A percentile compares a stretch with the other conserved stretches of the same genome.
Conservation (phyloP, 2,113 vertebrate genomes). For the Rhinolophus ferrumequinum region DNA sequence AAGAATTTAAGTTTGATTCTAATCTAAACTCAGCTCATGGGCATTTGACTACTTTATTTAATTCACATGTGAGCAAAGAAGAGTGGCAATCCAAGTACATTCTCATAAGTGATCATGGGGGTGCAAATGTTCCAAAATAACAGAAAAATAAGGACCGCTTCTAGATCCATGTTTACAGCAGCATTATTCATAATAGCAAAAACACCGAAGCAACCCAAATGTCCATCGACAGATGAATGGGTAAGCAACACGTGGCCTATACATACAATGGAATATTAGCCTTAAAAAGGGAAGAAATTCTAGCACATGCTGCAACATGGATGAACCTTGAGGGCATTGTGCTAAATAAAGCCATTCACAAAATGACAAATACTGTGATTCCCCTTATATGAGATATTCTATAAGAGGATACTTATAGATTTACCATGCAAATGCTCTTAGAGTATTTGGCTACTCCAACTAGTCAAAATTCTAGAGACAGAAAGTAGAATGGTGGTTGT, state of each 20-base stretch:
- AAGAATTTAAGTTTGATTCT: constrained; percentile 12
- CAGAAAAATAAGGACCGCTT: neutral
- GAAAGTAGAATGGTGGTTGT: neutral
- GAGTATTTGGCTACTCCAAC: neutral
- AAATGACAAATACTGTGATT: neutral
- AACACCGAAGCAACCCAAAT: neutral
- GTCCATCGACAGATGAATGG: too few species aligned
- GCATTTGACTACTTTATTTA: constrained; percentile 11
- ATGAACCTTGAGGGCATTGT: neutral
- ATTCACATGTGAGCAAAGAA: neutral
- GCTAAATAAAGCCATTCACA: neutral
- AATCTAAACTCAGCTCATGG: neutral
- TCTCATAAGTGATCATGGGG: neutral
- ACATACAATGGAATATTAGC: neutral
- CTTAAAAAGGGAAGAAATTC: neutral
- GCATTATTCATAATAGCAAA: neutral
- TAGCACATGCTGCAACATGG: neutral
- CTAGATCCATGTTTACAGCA: neutral
- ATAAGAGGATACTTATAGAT: neutral
- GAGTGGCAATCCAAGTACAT: neutral
- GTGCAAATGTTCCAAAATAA: neutral
- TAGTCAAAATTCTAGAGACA: neutral
- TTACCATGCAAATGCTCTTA: neutral
- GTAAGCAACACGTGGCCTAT: neutral
- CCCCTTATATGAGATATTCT: neutral